Conservation (phyloP, 2,888 invertebrate genomes). For the Nemoura dubitans region DNA sequence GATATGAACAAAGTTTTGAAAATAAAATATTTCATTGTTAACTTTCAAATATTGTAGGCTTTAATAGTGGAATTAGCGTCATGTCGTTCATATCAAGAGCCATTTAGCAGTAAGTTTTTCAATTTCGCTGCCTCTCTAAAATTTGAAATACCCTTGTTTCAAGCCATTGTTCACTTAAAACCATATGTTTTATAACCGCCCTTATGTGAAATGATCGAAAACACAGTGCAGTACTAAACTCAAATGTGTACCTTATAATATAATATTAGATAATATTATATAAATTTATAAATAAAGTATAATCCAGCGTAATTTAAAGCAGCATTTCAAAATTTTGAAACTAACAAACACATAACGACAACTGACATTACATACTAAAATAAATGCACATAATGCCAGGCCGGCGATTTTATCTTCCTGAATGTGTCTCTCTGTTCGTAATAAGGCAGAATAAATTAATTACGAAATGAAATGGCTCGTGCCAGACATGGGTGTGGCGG, state of each 20-base stretch:
- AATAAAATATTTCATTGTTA: background rate
- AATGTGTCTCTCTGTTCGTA: conserved; percentile 8
- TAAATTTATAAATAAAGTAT: background rate
- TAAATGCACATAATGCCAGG: background rate
- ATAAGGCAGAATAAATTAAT: conserved; percentile 2
- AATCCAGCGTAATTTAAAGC: background rate
- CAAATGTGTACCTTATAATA: background rate
- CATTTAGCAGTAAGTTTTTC: background rate
- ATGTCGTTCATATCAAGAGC: background rate
- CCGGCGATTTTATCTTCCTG: background rate
- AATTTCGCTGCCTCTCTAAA: background rate
- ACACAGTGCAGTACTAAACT: background rate
- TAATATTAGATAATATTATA: background rate
- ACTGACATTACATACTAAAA: background rate
- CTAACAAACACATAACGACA: background rate
- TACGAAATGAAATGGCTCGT: background rate
- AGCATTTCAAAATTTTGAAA: background rate
- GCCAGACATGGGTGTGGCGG: conserved; percentile 15
- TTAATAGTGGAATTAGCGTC: background rate
- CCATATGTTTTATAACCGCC: background rate
- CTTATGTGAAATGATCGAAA: background rate
- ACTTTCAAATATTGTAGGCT: background rate
- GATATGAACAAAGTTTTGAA: background rate
- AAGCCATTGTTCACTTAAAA: background rate
- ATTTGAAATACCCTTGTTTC: too few relatives aligned